These are phyloP conservation scores for Phacellophora camtschatica DNA, from an alignment of 30 jellyfish, hydroid and myxozoan species.

Conservation along the genomic window DNA sequence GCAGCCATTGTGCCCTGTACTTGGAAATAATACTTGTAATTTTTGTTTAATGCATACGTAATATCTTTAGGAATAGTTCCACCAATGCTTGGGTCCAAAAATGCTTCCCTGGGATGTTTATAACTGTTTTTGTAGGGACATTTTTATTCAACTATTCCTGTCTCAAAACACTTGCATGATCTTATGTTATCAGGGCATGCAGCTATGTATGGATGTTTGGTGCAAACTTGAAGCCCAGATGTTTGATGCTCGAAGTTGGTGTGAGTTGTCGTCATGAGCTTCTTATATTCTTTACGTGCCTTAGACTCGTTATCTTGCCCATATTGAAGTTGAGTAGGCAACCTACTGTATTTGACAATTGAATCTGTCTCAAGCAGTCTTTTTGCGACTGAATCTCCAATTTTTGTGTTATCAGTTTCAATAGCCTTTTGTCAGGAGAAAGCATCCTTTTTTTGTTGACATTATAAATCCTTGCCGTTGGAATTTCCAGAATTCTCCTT, in stretches of 20 bases:
- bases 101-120: constrained; percentile 48
- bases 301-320: constrained; percentile 23
- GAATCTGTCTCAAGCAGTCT: constrained; percentile 57
- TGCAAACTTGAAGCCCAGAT: constrained; percentile 50
- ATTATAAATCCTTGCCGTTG: constrained; percentile 44
- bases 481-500: constrained; percentile 47
- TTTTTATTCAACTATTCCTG: constrained; percentile 33
- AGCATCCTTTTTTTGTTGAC: constrained; percentile 41
- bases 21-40: constrained; percentile 45
- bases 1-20: constrained; percentile 62
- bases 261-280: constrained; percentile 50
- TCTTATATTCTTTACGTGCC: constrained; percentile 39
- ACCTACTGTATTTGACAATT: constrained; percentile 32
- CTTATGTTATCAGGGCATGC: constrained; percentile 55
- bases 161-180: constrained; percentile 37
- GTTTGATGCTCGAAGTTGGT: constrained; percentile 26
- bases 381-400: constrained; percentile 47
- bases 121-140: constrained; percentile 40
- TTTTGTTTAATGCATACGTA: constrained; percentile 7
- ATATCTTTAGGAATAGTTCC: not conserved
- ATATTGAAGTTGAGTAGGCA: constrained; percentile 55
- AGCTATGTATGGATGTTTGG: constrained; percentile 44
- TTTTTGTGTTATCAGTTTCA: constrained; percentile 25
- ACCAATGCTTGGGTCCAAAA: constrained; percentile 43
- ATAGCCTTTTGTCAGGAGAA: constrained; percentile 32